These are phyloP conservation scores for Brachyhypopomus occidentalis DNA, from an alignment of 2,113 vertebrate species.

Conservation along the genomic window DNA sequence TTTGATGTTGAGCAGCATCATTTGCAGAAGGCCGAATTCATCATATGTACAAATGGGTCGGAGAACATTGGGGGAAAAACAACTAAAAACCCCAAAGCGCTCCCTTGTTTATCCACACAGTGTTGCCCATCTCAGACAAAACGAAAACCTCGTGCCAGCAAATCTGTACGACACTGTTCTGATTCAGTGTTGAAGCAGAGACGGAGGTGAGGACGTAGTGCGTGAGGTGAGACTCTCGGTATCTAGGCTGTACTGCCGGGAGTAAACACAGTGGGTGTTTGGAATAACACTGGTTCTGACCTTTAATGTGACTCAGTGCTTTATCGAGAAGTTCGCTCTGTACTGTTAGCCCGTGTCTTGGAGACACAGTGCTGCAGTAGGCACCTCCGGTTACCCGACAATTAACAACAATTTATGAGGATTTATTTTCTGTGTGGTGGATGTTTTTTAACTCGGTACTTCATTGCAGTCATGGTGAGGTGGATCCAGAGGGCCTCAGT, in stretches of 20 bases:
- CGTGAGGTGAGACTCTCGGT: background rate
- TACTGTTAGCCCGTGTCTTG: constrained; percentile 15
- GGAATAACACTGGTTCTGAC: background rate
- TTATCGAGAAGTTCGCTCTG: constrained; percentile 3
- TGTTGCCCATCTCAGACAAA: background rate
- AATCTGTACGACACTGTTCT: too few relatives aligned
- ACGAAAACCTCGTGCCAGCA: too few relatives aligned
- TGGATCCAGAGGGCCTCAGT: constrained; percentile 10
- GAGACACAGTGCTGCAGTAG: constrained; percentile 19
- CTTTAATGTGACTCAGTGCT: background rate
- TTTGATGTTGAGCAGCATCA: constrained; percentile 38
- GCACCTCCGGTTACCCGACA: background rate
- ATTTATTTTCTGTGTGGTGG: background rate
- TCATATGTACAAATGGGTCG: constrained; percentile 42
- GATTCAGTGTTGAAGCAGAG: too few relatives aligned
- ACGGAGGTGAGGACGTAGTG: background rate
- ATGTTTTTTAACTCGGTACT: too few relatives aligned
- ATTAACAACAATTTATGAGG: background rate
- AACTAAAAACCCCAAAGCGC: background rate
- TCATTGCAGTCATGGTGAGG: constrained; percentile 18
- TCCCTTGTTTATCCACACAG: background rate
- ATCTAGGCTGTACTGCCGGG: background rate
- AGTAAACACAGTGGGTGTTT: background rate
- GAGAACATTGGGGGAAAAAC: constrained; percentile 21
- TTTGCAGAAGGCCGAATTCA: constrained; percentile 18